phyloP scores from a whole-genome alignment of 2,888 invertebrate species.

The Meghimatium bilineatum region DNA sequence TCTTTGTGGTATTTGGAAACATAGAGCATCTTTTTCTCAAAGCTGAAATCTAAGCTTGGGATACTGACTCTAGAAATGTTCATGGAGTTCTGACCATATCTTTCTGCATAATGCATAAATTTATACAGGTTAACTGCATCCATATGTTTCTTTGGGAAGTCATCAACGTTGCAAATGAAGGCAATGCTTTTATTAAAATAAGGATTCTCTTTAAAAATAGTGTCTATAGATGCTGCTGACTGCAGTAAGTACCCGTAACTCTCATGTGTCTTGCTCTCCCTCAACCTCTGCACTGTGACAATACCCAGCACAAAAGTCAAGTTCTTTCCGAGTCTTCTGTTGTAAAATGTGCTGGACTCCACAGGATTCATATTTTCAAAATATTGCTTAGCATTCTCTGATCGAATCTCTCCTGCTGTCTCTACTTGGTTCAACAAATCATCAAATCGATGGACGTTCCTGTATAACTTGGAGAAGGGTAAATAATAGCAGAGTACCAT shows the following conservation, averaged over 20 bases:
- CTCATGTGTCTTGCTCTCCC: conserved; percentile 47
- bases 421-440: conserved; percentile 47
- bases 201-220: conserved; percentile 46
- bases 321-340: neutral
- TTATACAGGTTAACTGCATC: conserved; percentile 60
- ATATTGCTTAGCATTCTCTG: conserved; percentile 51
- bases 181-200: conserved; percentile 56
- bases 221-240: conserved; percentile 57
- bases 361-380: conserved; percentile 40
- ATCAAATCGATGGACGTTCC: conserved; percentile 37
- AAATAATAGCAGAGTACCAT: conserved; percentile 25
- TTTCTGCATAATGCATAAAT: conserved; percentile 58
- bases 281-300: conserved; percentile 62
- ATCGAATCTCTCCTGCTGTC: conserved; percentile 47
- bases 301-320: conserved; percentile 60
- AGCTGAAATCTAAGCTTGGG: conserved; percentile 34
- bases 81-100: conserved; percentile 54
- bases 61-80: neutral
- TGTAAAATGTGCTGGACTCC: conserved; percentile 31
- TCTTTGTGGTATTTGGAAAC: conserved; percentile 63
- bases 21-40: conserved; percentile 12
- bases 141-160: conserved; percentile 56
- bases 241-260: conserved; percentile 66
- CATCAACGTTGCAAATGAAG: conserved; percentile 72
- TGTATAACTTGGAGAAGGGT: conserved; percentile 54